Conservation (phyloP, 2,113 vertebrate species). For the Scatophagus argus region DNA sequence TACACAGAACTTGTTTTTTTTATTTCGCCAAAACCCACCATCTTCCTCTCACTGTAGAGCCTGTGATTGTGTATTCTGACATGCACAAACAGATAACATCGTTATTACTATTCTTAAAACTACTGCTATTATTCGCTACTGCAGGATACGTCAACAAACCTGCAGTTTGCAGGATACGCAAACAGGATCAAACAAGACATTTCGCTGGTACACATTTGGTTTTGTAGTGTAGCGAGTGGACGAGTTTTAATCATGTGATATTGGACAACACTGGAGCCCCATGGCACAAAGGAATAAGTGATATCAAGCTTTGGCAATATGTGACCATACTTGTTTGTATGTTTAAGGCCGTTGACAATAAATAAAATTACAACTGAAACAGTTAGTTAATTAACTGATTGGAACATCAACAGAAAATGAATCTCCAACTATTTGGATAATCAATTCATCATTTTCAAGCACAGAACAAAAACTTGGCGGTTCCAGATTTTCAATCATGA, state of each 20-base stretch:
- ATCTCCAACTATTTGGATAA: not conserved
- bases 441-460: not conserved
- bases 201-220: not conserved
- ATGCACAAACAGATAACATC: not conserved
- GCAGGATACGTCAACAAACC: not conserved
- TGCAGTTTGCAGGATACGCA: not conserved
- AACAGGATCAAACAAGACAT: not conserved
- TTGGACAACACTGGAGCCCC: not conserved
- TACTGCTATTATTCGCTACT: not conserved
- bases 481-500: not conserved
- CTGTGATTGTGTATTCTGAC: not conserved
- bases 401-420: not conserved
- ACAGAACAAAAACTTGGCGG: not conserved
- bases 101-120: not conserved
- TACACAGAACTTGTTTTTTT: conserved; percentile 21
- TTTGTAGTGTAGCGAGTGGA: too few relatives aligned
- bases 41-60: not conserved
- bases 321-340: not conserved
- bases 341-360: not conserved
- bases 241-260: not conserved
- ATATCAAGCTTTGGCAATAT: not conserved
- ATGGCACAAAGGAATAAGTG: not conserved
- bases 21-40: not conserved
- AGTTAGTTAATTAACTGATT: not conserved
- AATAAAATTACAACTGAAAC: not conserved